Percentiles rank a stretch among this genome's conserved stretches.
Conservation (phyloP, 2,113 vertebrate species). For the Macquaria australasica region DNA sequence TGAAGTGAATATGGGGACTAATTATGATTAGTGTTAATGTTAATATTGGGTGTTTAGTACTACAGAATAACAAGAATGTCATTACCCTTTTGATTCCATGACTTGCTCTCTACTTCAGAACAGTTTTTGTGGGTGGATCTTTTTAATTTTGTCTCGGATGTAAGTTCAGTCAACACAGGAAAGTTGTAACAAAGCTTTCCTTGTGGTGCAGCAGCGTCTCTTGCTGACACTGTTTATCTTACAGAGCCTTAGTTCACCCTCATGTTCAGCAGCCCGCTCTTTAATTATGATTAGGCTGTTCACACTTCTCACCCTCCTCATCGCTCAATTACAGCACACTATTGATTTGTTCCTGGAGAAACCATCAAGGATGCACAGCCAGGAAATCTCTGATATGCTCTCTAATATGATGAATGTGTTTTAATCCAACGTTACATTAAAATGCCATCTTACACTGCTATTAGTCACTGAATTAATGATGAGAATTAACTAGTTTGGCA, state of each 20-base stretch:
- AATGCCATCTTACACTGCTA: conserved; percentile 82
- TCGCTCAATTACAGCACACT: conserved; percentile 88
- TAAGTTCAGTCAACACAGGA: conserved; percentile 71
- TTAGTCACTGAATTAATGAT: conserved; percentile 86
- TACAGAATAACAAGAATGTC: background rate
- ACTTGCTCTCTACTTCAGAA: background rate
- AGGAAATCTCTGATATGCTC: conserved; percentile 85
- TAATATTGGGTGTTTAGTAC: conserved; percentile 22
- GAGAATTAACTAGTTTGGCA: conserved; percentile 83
- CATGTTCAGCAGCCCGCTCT: conserved; percentile 76
- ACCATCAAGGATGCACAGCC: conserved; percentile 85
- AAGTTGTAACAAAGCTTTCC: conserved; percentile 52
- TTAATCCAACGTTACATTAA: conserved; percentile 86
- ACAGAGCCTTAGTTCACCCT: conserved; percentile 61
- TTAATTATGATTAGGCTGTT: conserved; percentile 88
- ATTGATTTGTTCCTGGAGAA: conserved; percentile 87
- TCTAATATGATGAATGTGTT: conserved; percentile 88
- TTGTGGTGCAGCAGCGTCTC: conserved; percentile 44
- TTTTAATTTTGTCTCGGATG: conserved; percentile 62
- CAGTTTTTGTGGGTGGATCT: conserved; percentile 26
- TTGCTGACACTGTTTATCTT: conserved; percentile 76
- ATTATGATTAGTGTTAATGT: conserved; percentile 41
- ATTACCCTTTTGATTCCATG: conserved; percentile 42
- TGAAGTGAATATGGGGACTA: conserved; percentile 34
- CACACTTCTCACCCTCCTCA: conserved; percentile 85